These are phyloP conservation scores for Bombus balteatus DNA, from an alignment of 1,140 invertebrate species.

Conservation along the genomic window DNA sequence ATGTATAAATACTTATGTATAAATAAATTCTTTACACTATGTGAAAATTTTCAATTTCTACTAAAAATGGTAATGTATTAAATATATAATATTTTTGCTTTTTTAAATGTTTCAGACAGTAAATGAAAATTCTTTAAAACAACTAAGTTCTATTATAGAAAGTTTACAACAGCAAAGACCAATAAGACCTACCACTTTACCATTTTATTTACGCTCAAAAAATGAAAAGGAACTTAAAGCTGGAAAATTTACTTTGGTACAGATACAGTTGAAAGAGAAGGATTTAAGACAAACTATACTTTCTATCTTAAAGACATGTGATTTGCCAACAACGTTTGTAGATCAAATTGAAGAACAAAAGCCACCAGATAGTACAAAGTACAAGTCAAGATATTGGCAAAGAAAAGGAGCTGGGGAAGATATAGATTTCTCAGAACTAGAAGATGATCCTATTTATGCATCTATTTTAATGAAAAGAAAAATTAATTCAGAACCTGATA, in stretches of 20 bases:
- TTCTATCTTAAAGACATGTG: slow-evolving; percentile 90
- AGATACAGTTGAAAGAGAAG: slow-evolving; percentile 87
- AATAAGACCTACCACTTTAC: slow-evolving; percentile 84
- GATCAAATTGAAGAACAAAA: slow-evolving; percentile 85
- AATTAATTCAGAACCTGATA: slow-evolving; percentile 82
- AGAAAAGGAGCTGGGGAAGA: slow-evolving; percentile 67
- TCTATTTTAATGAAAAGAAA: slow-evolving; percentile 82
- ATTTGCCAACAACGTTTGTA: slow-evolving; percentile 92
- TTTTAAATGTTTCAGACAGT: slow-evolving; percentile 85
- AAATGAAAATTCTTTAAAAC: slow-evolving; percentile 95
- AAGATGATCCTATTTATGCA: slow-evolving; percentile 83
- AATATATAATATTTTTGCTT: slow-evolving; percentile 27
- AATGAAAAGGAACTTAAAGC: slow-evolving; percentile 85
- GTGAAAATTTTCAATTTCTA: not conserved
- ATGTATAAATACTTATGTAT: slow-evolving; percentile 2
- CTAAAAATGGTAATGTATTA: not conserved
- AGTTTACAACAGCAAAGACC: slow-evolving; percentile 86
- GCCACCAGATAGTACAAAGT: slow-evolving; percentile 62
- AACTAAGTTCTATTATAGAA: slow-evolving; percentile 92
- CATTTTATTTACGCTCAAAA: slow-evolving; percentile 88
- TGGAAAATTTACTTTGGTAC: slow-evolving; percentile 88
- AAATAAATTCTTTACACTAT: slow-evolving; percentile 2
- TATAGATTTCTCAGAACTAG: slow-evolving; percentile 82
- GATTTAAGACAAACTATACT: slow-evolving; percentile 90
- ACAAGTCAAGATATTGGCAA: slow-evolving; percentile 68